Conservation (phyloP, 2,797 vertebrate species). For the Lepus townsendii region DNA sequence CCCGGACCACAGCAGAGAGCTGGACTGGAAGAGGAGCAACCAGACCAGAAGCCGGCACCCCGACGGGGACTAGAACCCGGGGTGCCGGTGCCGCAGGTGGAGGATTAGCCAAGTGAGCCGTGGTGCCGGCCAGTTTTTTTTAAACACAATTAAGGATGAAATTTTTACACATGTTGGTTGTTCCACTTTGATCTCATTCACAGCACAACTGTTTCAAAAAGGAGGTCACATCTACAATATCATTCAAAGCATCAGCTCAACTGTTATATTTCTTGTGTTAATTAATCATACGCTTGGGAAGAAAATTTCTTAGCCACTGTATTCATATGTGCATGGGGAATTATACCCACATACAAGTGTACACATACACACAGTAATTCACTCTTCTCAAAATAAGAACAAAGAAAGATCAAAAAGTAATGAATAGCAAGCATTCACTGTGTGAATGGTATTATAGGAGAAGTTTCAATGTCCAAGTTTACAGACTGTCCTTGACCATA, state of each 20-base stretch:
- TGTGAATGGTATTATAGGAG: not conserved
- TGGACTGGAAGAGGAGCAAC: too few species aligned
- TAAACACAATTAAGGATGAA: not conserved
- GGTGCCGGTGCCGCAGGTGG: too few species aligned
- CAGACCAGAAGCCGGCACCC: too few species aligned
- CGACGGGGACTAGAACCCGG: too few species aligned
- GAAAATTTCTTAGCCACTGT: not conserved
- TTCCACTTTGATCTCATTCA: not conserved
- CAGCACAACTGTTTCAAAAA: slow-evolving; percentile 32
- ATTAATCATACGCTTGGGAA: slow-evolving; percentile 38
- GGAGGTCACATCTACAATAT: not conserved
- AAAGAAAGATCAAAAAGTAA: slow-evolving; percentile 14
- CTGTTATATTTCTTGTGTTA: not conserved
- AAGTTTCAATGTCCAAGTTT: slow-evolving; percentile 15
- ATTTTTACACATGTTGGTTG: not conserved
- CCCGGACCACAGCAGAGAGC: too few species aligned
- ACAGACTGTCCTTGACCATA: not conserved
- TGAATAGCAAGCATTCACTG: not conserved
- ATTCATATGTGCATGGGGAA: not conserved
- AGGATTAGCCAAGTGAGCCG: too few species aligned
- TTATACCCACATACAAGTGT: not conserved
- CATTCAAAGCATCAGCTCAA: not conserved
- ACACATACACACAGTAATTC: not conserved
- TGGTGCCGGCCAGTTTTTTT: not conserved
- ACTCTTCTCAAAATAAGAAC: not conserved